Percentiles rank a stretch among this genome's conserved stretches.
These are phyloP conservation scores for Fundulus diaphanus DNA, from an alignment of 2,797 vertebrate genomes.

Conservation along the genomic window DNA sequence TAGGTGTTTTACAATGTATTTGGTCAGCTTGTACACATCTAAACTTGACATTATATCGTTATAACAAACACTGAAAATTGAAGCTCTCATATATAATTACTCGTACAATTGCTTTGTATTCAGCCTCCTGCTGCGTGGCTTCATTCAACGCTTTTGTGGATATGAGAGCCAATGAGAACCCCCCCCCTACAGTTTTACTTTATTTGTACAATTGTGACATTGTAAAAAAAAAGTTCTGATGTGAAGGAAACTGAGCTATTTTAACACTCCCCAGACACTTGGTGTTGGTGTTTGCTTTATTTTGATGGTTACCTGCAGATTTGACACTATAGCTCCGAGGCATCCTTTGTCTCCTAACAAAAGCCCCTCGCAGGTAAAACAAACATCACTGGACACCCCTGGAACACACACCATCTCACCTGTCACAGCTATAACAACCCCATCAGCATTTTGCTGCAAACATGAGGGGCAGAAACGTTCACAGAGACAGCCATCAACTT, in stretches of 20 bases:
- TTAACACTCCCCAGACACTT: slow-evolving; percentile 56
- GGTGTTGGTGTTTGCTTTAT: slow-evolving; percentile 63
- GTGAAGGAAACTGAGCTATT: slow-evolving; percentile 58
- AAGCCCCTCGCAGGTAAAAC: slow-evolving; percentile 68
- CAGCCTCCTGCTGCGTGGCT: neutral
- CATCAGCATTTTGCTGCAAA: slow-evolving; percentile 68
- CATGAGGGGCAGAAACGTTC: slow-evolving; percentile 69
- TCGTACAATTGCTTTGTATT: neutral
- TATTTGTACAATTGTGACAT: neutral
- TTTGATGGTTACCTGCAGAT: slow-evolving; percentile 69
- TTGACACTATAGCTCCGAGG: slow-evolving; percentile 73
- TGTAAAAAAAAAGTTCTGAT: slow-evolving; percentile 43
- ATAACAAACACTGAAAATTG: neutral
- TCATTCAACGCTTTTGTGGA: neutral
- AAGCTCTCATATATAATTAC: neutral
- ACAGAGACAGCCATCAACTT: slow-evolving; percentile 63
- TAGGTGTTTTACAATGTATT: neutral
- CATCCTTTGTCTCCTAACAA: slow-evolving; percentile 75
- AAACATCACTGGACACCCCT: slow-evolving; percentile 74
- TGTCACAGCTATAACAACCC: slow-evolving; percentile 71
- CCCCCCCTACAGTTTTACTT: neutral
- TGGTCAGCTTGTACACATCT: neutral
- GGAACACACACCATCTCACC: slow-evolving; percentile 74
- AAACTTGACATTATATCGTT: neutral
- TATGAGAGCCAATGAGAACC: neutral